Base-by-base conservation (phyloP, 2,888 invertebrate species). In the Drosophila putrida region DNA sequence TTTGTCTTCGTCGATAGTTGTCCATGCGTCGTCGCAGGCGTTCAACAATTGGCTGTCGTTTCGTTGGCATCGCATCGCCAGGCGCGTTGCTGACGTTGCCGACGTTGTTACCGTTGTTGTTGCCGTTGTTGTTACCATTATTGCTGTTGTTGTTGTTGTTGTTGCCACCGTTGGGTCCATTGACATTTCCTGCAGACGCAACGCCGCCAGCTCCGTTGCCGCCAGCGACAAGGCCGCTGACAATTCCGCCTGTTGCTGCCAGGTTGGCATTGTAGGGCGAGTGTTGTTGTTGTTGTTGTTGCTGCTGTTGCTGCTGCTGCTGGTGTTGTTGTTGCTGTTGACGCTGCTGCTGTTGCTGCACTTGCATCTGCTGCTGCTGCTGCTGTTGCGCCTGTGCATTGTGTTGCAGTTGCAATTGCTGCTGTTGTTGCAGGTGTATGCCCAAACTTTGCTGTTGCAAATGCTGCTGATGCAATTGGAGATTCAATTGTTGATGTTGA, bases 21-120 rank as follows among this genome's bases (percentile, higher is more conserved):
- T 97, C 97, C 92, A 98, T 96, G 89, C 98, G 95, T 74, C 97
- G 95, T 86, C 95, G 95, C 60, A 97, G 93, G 76, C 97, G 95
- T 92, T 98, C 98, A 88, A 98, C 96, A 90, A 97, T 96, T 90
- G 96, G 96, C 93, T 97, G 96, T 79, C 95, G 93, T 92, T 96
- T 96, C 41, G 96, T 95, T 89, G 96, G 95, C 90, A 96, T 93
- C 78, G 94, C 94, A 93, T 96, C 96, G 63, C 66, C 76, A 49
- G 68, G 28, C 43, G 65, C 3, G n/a, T 35, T 60, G 55, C 44
- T 63, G 57, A 15, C 47, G 55, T 15, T 13, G 41, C 9, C n/a
- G 43, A 28, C 41, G 63, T 20, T 44, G 46, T 41, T 54, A 57
- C 50, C 61, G 57, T 51, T 74, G 79, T 41, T 58, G 75, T 20